phyloP scores from a whole-genome alignment of 2,797 vertebrate species.

The Spizella passerina region DNA sequence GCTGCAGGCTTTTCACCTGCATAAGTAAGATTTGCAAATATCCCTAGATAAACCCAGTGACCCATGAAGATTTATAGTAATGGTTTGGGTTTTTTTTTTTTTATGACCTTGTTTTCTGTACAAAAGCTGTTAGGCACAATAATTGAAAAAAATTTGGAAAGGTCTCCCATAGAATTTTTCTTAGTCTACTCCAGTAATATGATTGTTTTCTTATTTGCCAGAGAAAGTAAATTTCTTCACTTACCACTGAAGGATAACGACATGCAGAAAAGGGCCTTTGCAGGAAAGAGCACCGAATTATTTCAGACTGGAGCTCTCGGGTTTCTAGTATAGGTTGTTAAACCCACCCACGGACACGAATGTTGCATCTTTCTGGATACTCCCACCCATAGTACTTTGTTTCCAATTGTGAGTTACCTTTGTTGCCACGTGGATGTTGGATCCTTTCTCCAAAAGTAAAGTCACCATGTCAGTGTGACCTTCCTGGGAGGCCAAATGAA shows the following conservation, averaged over 20 bases:
- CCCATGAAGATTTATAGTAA: not conserved
- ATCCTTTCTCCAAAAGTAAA: conserved; percentile 88
- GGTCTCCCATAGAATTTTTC: not conserved
- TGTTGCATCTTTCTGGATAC: not conserved
- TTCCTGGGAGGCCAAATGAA: conserved; percentile 94
- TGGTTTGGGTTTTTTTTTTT: rapidly evolving
- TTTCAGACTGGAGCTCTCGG: not conserved
- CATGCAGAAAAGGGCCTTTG: not conserved
- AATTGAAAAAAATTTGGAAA: not conserved
- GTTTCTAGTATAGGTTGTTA: not conserved
- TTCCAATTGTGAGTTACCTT: conserved; percentile 81
- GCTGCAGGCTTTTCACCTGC: not conserved
- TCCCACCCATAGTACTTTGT: not conserved
- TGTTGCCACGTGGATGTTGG: conserved; percentile 85
- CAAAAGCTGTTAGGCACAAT: not conserved
- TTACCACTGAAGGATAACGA: not conserved
- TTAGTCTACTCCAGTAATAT: not conserved
- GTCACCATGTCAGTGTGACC: conserved; percentile 90
- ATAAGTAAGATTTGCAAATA: not conserved
- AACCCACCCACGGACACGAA: not conserved
- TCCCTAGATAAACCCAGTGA: not conserved
- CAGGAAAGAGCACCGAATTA: not conserved
- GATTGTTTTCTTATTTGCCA: not conserved
- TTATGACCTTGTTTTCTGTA: not conserved
- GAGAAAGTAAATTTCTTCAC: not conserved